phyloP scores from a whole-genome alignment of 2,888 invertebrate genomes.

The Melanotus villosus region DNA sequence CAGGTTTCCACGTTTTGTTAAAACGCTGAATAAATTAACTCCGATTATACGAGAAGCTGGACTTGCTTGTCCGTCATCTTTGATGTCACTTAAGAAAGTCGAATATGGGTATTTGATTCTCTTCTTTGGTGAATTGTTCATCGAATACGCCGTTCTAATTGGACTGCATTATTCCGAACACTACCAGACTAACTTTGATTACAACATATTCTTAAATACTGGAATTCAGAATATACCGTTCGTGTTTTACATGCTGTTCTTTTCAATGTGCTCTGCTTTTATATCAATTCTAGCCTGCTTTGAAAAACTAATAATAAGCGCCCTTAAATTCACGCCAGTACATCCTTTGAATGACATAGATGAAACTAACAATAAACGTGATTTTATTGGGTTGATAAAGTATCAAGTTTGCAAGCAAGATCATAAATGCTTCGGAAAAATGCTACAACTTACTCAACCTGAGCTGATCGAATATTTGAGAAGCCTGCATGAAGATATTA shows the following conservation, averaged over 20 bases:
- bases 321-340: slow-evolving; percentile 60
- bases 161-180: slow-evolving; percentile 57
- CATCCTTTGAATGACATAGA: slow-evolving; percentile 62
- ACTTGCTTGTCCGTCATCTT: slow-evolving; percentile 61
- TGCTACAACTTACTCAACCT: slow-evolving; percentile 53
- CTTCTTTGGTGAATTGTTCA: slow-evolving; percentile 47
- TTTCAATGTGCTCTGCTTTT: slow-evolving; percentile 54
- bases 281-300: slow-evolving; percentile 63
- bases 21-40: slow-evolving; percentile 57
- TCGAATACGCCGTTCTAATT: slow-evolving; percentile 55
- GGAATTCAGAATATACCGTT: slow-evolving; percentile 60
- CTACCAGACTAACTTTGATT: slow-evolving; percentile 57
- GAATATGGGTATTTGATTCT: slow-evolving; percentile 56
- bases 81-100: slow-evolving; percentile 50
- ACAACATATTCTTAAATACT: slow-evolving; percentile 57
- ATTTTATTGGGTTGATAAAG: slow-evolving; percentile 61
- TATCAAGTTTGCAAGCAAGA: slow-evolving; percentile 60
- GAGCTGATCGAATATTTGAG: slow-evolving; percentile 64
- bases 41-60: slow-evolving; percentile 57
- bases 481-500: slow-evolving; percentile 63
- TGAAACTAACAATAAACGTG: slow-evolving; percentile 59
- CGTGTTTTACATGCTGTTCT: slow-evolving; percentile 60
- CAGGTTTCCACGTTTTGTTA: slow-evolving; percentile 58
- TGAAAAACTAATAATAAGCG: slow-evolving; percentile 61
- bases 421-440: slow-evolving; percentile 54